These are phyloP conservation scores for Elachura formosa DNA, from an alignment of 2,113 vertebrate species.

Conservation along the genomic window DNA sequence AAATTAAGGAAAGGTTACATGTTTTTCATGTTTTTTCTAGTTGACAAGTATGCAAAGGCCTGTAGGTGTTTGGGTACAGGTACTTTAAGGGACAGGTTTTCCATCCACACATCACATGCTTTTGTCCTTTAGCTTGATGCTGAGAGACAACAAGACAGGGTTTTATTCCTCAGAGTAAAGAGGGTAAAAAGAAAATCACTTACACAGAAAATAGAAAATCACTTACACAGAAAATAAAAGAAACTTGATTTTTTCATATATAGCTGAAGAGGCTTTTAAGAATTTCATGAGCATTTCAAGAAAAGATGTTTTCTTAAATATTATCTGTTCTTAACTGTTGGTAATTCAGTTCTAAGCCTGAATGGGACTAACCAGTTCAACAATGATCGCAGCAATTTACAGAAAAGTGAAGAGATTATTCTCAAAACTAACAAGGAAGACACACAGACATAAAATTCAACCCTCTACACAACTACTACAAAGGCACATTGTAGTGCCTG, in stretches of 20 bases:
- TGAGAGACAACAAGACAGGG: neutral
- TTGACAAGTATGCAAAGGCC: neutral
- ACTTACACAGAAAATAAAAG: neutral
- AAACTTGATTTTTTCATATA: neutral
- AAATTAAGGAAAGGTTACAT: neutral
- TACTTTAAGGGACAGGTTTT: neutral
- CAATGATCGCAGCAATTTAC: neutral
- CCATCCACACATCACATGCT: neutral
- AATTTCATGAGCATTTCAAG: neutral
- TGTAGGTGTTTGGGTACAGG: neutral
- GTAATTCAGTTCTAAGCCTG: neutral
- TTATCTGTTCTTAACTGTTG: neutral
- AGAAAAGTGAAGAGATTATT: neutral
- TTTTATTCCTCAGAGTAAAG: too few relatives aligned
- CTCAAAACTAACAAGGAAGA: neutral
- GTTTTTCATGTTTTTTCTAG: neutral
- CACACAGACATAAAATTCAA: neutral
- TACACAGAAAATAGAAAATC: neutral
- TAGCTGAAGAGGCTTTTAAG: neutral
- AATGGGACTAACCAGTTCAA: neutral
- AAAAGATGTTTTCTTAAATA: neutral
- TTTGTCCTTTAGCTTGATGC: neutral
- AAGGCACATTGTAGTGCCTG: slow-evolving; percentile 26
- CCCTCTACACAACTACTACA: neutral
- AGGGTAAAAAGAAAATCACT: neutral